Evolutionary conservation across 2,797 vertebrate species (phyloP), one percentile per base, ranked within the genome.

Genomic region (Tapirus indicus): DNA sequence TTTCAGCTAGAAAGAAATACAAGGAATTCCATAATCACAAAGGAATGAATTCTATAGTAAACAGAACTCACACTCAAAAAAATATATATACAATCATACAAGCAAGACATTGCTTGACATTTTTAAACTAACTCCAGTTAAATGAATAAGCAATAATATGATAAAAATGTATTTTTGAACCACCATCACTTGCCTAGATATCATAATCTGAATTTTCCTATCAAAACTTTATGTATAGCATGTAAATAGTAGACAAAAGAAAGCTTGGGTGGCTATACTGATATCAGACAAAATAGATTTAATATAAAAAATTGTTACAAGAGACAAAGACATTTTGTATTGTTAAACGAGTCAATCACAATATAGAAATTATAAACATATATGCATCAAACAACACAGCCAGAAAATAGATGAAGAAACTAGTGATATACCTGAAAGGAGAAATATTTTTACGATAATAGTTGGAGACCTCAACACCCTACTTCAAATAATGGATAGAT

Each of bases 31-130:
- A 79, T 64, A 84, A 72, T 58, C 8, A 1, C 72, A 79, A 41
- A 66, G 68, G 58, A 77, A 91, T 86, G 49, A 91, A 72, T 54
- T 91, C 27, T 79, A 60, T 71, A 90, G 58, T 86, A 91, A 93
- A 60, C 21, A 69, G 21, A 60, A 88, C 7, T 52, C 13, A 68
- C 16, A 44, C 11, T 44, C 77, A 41, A 77, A 83, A 62, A 66
- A 21, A 77, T 2, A 25, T 47, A 38, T 2, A 14, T 69, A 78
- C 21, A 32, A 58, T 58, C 8, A 49, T 71, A 71, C 71, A 74
- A 72, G n/a, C 21, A 82, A 74, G 58, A 88, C 25, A 29, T 56
- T 88, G 35, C 62, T 88, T 69, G 58, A 49, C 25, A 88, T 72
- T 74, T 82, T 14, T 29, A 64, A 75, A 54, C 7, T 87, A 88